Conservation (phyloP, 2,888 invertebrate genomes). For the Griposia aprilina region DNA sequence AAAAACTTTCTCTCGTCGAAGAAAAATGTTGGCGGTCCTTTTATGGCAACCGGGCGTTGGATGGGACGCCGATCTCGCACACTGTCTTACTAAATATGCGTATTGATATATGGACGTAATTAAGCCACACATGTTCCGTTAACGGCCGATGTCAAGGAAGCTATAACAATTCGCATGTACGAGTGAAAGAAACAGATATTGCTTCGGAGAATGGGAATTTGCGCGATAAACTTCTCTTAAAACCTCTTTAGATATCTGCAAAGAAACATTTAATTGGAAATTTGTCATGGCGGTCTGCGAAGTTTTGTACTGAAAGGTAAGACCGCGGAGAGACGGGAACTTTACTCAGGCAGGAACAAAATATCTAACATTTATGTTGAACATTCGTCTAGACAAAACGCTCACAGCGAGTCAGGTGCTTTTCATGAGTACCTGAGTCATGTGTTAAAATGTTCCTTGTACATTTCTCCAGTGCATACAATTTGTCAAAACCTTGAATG, state of each 20-base stretch:
- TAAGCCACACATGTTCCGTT: constrained; percentile 70
- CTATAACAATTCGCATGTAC: constrained; percentile 61
- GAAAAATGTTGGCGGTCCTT: constrained; percentile 85
- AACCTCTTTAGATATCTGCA: constrained; percentile 52
- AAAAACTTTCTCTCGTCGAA: constrained; percentile 84
- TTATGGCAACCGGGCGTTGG: constrained; percentile 80
- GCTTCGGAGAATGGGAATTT: constrained; percentile 42
- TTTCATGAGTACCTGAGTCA: constrained; percentile 68
- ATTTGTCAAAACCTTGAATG: constrained; percentile 72
- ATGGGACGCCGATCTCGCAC: constrained; percentile 74
- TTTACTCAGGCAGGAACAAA: constrained; percentile 69
- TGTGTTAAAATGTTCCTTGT: constrained; percentile 68
- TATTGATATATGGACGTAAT: constrained; percentile 75
- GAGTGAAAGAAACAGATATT: constrained; percentile 61
- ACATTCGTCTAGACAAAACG: constrained; percentile 80
- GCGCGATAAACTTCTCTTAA: constrained; percentile 48
- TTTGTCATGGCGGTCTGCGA: constrained; percentile 74
- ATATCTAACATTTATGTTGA: constrained; percentile 74
- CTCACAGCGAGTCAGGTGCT: constrained; percentile 65
- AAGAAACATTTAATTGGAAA: constrained; percentile 71
- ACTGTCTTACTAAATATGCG: constrained; percentile 74
- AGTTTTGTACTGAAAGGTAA: constrained; percentile 75
- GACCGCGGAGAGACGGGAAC: constrained; percentile 51
- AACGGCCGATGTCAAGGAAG: constrained; percentile 59
- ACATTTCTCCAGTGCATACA: constrained; percentile 68